Base-by-base conservation (phyloP, 2,888 invertebrate species). In the Chrysolina haemoptera region DNA sequence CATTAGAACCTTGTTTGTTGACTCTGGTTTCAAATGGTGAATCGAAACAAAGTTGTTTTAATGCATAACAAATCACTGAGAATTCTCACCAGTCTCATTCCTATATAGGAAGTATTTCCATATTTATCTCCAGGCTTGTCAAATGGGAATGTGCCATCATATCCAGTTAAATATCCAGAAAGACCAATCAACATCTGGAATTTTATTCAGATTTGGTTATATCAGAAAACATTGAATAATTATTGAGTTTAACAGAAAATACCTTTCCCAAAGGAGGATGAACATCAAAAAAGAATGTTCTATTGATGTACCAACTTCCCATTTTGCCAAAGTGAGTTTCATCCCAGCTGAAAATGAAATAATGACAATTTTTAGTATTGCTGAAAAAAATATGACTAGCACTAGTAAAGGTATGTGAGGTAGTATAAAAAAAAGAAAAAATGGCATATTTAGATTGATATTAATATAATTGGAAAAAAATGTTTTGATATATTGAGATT, bases 291-390 rank as follows among this genome's bases (percentile, higher is more conserved):
- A 98, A 98, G 88, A 98, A 98, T 71, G 98, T 98, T 80, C 96
- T 91, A 84, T 98, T 98, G 78, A 98, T 98, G 85, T 98, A 98
- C 97, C 98, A 98, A 86, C 97, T 97, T 0, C 96, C 97, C 97
- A 98, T 98, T 91, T 98, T 98, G 0, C 98, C 98, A 91, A 98
- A 98, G 90, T 98, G 98, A 40, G 98, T 98, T 90, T 98, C 98
- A 90, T 98, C 98, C 97, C 97, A 97, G 86, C 96, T 96, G 85
- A 82, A 84, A 85, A n/a, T 55, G 66, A 76, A 75, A 69, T 35
- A 43, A 55, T 12, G 40, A 20, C 43, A 67, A 27, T 48, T 55
- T 59, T 14, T 18, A 5, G 35, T 8, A 35, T 35, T 35, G 8
- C 35, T 35, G 35, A 35, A 35, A 35, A 5, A 35, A 35, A 27